Evolutionary conservation across 2,797 vertebrate genomes (phyloP).

Genomic region (Squalus acanthias): DNA sequence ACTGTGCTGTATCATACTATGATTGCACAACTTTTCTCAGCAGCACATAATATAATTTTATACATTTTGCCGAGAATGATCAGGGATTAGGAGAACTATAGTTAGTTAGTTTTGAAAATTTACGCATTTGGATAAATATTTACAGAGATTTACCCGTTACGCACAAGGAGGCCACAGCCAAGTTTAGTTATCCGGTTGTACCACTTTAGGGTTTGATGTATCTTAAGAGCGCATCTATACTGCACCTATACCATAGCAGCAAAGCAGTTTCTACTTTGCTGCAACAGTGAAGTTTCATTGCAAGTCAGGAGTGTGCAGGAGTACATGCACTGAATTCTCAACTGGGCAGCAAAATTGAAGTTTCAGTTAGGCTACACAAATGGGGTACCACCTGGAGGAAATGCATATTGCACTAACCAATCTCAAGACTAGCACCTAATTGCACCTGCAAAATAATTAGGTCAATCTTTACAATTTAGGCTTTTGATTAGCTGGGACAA

Average conservation of each 20-base stretch:
- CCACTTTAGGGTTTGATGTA: no score
- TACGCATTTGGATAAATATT: neutral
- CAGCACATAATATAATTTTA: neutral
- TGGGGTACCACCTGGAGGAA: neutral
- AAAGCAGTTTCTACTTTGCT: neutral
- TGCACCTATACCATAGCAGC: neutral
- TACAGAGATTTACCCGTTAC: neutral
- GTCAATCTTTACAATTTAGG: neutral
- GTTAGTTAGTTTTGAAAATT: neutral
- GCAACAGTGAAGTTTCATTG: neutral
- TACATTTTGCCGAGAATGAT: neutral
- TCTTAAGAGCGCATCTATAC: no score
- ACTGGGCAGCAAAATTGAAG: neutral
- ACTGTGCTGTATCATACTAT: neutral
- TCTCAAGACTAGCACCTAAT: neutral
- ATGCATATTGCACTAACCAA: neutral
- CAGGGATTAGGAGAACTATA: neutral
- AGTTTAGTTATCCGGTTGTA: no score
- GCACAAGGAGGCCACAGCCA: no score
- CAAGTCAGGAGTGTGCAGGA: neutral
- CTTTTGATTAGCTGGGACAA: neutral
- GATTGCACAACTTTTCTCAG: neutral
- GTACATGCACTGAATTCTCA: neutral
- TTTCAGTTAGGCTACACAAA: neutral
- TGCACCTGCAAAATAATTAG: neutral